Conservation (phyloP, 2,797 vertebrate species). For the Squalus acanthias region DNA sequence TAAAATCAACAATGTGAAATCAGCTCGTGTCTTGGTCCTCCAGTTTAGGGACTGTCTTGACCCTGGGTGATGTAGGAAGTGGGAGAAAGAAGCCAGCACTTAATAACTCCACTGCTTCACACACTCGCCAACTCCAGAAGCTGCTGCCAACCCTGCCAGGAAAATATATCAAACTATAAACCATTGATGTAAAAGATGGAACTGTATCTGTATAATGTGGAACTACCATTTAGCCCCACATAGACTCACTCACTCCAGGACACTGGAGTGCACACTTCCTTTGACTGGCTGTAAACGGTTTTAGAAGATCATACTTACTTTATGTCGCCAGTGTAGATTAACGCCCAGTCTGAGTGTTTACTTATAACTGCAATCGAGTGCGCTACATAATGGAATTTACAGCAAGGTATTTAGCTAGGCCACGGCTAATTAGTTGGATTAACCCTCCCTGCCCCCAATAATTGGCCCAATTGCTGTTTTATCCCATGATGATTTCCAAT, state of each 20-base stretch:
- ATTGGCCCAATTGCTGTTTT: background rate
- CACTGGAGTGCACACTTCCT: background rate
- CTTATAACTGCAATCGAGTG: too few relatives aligned
- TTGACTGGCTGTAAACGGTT: background rate
- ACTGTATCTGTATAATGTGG: background rate
- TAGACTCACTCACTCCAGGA: background rate
- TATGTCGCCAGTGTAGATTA: background rate
- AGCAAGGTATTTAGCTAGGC: background rate
- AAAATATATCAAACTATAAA: background rate
- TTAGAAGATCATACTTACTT: background rate
- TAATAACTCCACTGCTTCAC: background rate
- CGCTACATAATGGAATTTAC: background rate
- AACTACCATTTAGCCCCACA: background rate
- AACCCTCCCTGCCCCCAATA: background rate
- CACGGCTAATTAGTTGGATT: background rate
- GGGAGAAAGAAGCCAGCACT: too few relatives aligned
- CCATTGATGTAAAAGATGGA: background rate
- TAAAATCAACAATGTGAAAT: constrained; percentile 55
- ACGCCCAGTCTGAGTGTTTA: background rate
- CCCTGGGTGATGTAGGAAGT: too few relatives aligned
- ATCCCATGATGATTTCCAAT: background rate
- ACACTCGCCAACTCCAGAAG: background rate
- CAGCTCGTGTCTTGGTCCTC: too few relatives aligned
- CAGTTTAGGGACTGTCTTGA: too few relatives aligned
- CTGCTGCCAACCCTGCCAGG: background rate